phyloP scores from a whole-genome alignment of 2,797 vertebrate genomes.

The Myripristis jacobus region DNA sequence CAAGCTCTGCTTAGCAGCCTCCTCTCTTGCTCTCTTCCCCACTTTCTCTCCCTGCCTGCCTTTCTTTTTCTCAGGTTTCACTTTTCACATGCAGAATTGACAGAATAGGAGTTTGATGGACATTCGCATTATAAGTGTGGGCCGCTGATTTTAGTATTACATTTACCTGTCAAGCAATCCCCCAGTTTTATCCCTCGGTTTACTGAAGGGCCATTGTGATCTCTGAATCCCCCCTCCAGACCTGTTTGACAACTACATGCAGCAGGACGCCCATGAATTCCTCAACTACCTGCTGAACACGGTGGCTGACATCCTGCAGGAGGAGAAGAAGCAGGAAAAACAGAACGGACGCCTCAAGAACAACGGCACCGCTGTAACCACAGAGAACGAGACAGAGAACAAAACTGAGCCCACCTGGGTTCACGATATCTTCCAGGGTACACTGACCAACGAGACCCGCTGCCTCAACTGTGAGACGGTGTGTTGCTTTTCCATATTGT shows the following conservation, averaged over 20 bases:
- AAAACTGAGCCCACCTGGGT: constrained; percentile 95
- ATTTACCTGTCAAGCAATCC: background rate
- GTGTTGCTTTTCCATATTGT: constrained; percentile 44
- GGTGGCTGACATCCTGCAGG: constrained; percentile 97
- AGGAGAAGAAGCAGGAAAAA: constrained; percentile 97
- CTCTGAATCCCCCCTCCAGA: constrained; percentile 79
- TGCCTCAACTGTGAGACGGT: constrained; percentile 99
- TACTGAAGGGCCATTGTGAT: background rate
- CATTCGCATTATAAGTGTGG: background rate
- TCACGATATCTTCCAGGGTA: constrained; percentile 98
- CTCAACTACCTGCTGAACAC: constrained; percentile 99
- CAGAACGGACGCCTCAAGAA: constrained; percentile 96
- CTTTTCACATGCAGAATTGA: constrained; percentile 45
- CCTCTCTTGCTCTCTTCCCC: constrained; percentile 37
- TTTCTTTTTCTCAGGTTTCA: constrained; percentile 48
- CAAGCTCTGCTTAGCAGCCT: constrained; percentile 63
- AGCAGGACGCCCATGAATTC: constrained; percentile 98
- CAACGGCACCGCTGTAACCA: constrained; percentile 87
- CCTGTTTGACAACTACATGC: constrained; percentile 99
- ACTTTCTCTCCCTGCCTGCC: background rate
- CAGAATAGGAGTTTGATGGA: constrained; percentile 21
- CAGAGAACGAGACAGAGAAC: constrained; percentile 84
- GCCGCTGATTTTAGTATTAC: background rate
- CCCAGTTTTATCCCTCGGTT: background rate
- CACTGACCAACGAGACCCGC: constrained; percentile 97